A percentile compares a stretch with the other conserved stretches of the same genome.
Evolutionary conservation across 2,113 vertebrate species (phyloP).

Genomic region (Heterotis niloticus): DNA sequence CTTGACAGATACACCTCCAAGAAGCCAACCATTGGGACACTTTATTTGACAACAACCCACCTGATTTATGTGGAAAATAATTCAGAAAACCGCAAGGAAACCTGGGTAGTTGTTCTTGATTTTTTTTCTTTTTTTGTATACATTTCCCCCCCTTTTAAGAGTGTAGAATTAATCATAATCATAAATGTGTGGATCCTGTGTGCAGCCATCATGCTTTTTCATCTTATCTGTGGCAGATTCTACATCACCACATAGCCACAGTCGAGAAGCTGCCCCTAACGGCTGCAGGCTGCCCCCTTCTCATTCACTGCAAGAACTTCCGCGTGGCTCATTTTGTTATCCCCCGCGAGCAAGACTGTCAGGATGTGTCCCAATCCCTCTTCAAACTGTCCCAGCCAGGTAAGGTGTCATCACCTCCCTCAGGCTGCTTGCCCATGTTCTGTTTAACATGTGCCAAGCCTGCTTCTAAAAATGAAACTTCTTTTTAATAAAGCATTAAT

Average conservation of each 20-base stretch:
- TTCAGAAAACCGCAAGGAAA: conserved; percentile 64
- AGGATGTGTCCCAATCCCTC: conserved; percentile 68
- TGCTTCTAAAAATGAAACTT: not conserved
- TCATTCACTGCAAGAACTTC: conserved; percentile 75
- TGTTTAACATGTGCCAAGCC: not conserved
- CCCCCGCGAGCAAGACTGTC: conserved; percentile 66
- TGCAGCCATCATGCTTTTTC: not conserved
- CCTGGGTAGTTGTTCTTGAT: conserved; percentile 60
- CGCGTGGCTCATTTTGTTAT: conserved; percentile 65
- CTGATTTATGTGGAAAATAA: conserved; percentile 72
- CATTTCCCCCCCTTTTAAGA: not conserved
- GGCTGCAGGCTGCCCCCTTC: conserved; percentile 58
- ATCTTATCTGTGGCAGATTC: conserved; percentile 51
- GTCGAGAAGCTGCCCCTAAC: conserved; percentile 68
- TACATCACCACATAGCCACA: conserved; percentile 69
- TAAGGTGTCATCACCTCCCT: conserved; percentile 34
- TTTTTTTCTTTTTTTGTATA: not conserved
- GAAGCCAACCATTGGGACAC: conserved; percentile 61
- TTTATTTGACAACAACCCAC: conserved; percentile 76
- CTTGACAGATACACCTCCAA: conserved; percentile 63
- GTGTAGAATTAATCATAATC: not conserved
- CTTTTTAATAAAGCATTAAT: not conserved
- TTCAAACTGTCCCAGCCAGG: conserved; percentile 75
- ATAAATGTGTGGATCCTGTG: not conserved
- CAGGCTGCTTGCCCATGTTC: not conserved